Conservation (phyloP, 2,888 invertebrate genomes). For the Palloptera scutellata region DNA sequence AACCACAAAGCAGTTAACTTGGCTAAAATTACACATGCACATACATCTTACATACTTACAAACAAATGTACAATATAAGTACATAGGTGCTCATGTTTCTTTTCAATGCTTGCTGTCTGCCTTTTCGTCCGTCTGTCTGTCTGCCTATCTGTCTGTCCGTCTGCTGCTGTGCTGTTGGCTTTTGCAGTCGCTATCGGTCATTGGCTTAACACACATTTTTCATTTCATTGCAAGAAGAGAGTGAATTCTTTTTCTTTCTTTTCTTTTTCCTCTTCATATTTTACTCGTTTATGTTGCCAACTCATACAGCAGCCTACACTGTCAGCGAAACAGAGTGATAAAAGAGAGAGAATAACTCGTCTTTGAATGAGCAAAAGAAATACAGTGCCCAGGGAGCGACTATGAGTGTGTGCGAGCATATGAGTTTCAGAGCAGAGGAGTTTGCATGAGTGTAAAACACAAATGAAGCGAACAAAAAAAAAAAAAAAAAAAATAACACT, state of each 20-base stretch:
- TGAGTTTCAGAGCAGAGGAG: neutral
- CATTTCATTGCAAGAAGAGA: conserved; percentile 53
- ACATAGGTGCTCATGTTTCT: conserved; percentile 23
- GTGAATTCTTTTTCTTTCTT: conserved; percentile 50
- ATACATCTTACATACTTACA: neutral
- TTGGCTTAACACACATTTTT: conserved; percentile 64
- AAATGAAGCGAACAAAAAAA: neutral
- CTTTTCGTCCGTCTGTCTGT: conserved; percentile 14
- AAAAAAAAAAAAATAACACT: neutral
- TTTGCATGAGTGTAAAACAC: neutral
- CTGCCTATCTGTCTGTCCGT: conserved; percentile 22
- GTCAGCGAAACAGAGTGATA: neutral
- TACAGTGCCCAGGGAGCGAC: neutral
- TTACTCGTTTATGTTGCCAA: conserved; percentile 6
- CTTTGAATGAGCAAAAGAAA: neutral
- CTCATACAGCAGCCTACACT: neutral
- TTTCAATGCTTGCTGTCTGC: conserved; percentile 39
- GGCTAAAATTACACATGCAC: conserved; percentile 10
- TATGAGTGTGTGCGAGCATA: neutral
- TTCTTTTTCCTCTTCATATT: conserved; percentile 4
- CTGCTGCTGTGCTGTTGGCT: conserved; percentile 33
- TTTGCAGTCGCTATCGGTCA: conserved; percentile 56
- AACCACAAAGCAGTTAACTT: conserved; percentile 23
- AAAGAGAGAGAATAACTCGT: neutral
- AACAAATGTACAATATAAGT: too few relatives aligned